Conservation (phyloP, 1,140 invertebrate genomes). For the Paraescarpia echinospica region DNA sequence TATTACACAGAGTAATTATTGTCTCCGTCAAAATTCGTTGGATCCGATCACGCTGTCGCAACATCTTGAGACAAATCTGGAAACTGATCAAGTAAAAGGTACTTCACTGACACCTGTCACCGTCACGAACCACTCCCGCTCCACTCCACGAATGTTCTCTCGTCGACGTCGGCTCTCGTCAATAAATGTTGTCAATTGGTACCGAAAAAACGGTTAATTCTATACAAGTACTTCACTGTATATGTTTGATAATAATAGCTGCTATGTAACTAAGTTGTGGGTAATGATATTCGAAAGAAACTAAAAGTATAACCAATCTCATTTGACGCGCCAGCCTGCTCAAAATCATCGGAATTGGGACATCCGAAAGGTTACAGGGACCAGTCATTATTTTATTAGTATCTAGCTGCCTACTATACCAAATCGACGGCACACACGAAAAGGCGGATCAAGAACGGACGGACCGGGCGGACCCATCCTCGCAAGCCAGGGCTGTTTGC, state of each 20-base stretch:
- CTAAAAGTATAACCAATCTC: not conserved
- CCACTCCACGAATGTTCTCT: not conserved
- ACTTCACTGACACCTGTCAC: not conserved
- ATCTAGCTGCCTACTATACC: too few species aligned
- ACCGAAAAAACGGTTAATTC: not conserved
- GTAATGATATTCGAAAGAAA: not conserved
- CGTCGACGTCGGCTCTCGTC: not conserved
- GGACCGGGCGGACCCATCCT: too few species aligned
- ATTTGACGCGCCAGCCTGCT: not conserved
- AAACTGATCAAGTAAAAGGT: not conserved
- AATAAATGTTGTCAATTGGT: not conserved
- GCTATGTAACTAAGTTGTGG: not conserved
- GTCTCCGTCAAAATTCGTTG: not conserved
- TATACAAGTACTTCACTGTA: not conserved
- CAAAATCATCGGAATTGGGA: not conserved
- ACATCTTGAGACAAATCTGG: not conserved
- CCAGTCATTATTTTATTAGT: not conserved
- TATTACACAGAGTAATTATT: conserved; percentile 16
- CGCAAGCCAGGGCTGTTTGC: too few species aligned
- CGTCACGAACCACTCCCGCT: not conserved
- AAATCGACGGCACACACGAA: too few species aligned
- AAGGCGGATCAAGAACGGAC: too few species aligned
- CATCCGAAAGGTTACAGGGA: not conserved
- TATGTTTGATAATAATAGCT: not conserved
- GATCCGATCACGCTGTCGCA: not conserved